These are phyloP conservation scores for Passer domesticus DNA, from an alignment of 2,113 vertebrate species.

Conservation along the genomic window DNA sequence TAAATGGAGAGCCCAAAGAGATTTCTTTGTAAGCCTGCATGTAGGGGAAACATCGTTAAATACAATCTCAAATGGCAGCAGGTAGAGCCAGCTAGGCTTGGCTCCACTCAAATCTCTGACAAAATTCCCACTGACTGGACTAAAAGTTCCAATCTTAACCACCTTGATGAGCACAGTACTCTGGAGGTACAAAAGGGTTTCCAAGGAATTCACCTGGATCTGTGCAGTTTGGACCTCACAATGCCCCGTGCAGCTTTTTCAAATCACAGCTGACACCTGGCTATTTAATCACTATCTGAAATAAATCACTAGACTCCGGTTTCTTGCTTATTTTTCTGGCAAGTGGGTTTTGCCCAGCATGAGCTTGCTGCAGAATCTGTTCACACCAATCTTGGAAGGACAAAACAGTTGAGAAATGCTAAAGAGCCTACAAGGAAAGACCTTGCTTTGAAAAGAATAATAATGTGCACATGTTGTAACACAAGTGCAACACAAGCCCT, in stretches of 20 bases:
- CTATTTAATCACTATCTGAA: background rate
- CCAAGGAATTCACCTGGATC: background rate
- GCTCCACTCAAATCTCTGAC: background rate
- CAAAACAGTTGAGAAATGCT: background rate
- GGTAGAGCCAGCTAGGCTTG: background rate
- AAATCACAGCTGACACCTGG: background rate
- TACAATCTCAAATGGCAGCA: background rate
- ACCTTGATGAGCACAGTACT: background rate
- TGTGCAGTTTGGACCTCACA: background rate
- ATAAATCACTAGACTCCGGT: background rate
- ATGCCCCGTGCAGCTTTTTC: background rate
- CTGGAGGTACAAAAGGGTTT: rapidly evolving
- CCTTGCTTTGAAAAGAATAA: background rate
- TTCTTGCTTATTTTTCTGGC: background rate
- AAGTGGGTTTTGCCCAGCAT: background rate
- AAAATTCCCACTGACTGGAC: background rate
- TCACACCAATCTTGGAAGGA: background rate
- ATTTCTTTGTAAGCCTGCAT: rapidly evolving
- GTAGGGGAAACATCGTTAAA: background rate
- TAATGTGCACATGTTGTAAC: background rate
- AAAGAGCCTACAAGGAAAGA: background rate
- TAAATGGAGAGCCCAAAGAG: background rate
- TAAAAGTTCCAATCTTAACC: background rate
- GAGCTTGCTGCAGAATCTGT: background rate
- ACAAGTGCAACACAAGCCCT: background rate